Conservation (phyloP, 1,140 invertebrate species). For the Babylonia areolata region DNA sequence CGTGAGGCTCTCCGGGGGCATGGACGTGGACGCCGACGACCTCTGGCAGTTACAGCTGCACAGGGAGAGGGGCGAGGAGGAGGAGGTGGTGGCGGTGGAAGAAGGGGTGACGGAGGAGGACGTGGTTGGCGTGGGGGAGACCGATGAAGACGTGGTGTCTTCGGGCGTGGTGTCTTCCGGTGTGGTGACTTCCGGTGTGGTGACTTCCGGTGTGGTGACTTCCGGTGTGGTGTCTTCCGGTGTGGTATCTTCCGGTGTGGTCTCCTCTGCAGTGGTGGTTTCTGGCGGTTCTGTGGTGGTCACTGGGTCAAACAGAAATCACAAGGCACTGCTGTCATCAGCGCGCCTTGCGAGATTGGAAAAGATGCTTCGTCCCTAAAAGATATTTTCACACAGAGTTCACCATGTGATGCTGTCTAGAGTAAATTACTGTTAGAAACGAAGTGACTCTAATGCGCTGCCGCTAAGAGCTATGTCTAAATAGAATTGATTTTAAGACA, state of each 20-base stretch:
- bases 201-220: no score
- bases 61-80: constrained; percentile 3
- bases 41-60: constrained; percentile 37
- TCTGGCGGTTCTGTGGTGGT: constrained; percentile 9
- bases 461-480: no score
- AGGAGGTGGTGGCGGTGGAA: not conserved
- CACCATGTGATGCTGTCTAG: not conserved
- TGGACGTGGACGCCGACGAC: not conserved
- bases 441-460: not conserved
- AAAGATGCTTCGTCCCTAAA: not conserved
- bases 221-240: no score
- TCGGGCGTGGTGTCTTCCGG: not conserved
- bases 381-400: not conserved
- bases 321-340: not conserved
- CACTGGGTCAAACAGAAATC: not conserved
- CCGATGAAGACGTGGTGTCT: not conserved
- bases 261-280: not conserved
- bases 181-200: constrained; percentile 2
- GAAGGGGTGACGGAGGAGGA: not conserved
- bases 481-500: no score
- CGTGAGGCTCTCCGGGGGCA: constrained; percentile 28
- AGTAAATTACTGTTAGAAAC: not conserved
- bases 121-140: not conserved
- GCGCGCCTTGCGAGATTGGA: not conserved
- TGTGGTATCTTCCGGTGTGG: no score